phyloP scores from a whole-genome alignment of 2,888 invertebrate species.

The Calephelis perditalis region DNA sequence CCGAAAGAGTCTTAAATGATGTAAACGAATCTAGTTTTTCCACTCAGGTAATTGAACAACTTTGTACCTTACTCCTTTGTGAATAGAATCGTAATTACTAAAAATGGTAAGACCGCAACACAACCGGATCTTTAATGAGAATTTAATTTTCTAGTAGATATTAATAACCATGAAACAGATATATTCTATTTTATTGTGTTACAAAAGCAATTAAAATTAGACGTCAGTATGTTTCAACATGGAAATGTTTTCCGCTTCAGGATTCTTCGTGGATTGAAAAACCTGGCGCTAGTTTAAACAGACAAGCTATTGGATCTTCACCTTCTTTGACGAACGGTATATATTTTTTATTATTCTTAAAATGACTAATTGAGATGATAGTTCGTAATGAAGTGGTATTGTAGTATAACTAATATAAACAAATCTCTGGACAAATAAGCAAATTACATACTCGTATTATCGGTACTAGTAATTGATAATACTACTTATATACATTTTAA shows the following conservation, averaged over 20 bases:
- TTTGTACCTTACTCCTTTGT: slow-evolving; percentile 37
- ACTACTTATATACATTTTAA: too few relatives aligned
- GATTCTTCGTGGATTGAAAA: slow-evolving; percentile 52
- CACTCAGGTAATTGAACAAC: slow-evolving; percentile 50
- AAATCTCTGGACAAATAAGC: too few relatives aligned
- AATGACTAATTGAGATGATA: too few relatives aligned
- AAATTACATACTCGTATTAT: too few relatives aligned
- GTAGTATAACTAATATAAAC: too few relatives aligned
- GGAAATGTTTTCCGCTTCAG: slow-evolving; percentile 44
- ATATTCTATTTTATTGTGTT: slow-evolving; percentile 45
- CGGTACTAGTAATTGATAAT: too few relatives aligned
- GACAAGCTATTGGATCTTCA: slow-evolving; percentile 38
- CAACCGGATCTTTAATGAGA: slow-evolving; percentile 66
- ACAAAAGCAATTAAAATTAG: slow-evolving; percentile 35
- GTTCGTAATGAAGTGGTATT: too few relatives aligned
- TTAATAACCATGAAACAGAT: slow-evolving; percentile 54
- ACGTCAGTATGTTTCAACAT: slow-evolving; percentile 35
- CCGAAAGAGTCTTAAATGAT: slow-evolving; percentile 48
- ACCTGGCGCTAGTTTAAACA: slow-evolving; percentile 31
- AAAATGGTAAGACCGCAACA: slow-evolving; percentile 45
- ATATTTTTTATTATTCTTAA: slow-evolving; percentile 20
- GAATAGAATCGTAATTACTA: not conserved
- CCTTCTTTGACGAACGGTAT: slow-evolving; percentile 55
- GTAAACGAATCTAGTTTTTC: slow-evolving; percentile 56
- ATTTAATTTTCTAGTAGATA: slow-evolving; percentile 59